These are phyloP conservation scores for Hemichromis elongatus DNA, from an alignment of 2,113 vertebrate genomes.

Conservation along the genomic window DNA sequence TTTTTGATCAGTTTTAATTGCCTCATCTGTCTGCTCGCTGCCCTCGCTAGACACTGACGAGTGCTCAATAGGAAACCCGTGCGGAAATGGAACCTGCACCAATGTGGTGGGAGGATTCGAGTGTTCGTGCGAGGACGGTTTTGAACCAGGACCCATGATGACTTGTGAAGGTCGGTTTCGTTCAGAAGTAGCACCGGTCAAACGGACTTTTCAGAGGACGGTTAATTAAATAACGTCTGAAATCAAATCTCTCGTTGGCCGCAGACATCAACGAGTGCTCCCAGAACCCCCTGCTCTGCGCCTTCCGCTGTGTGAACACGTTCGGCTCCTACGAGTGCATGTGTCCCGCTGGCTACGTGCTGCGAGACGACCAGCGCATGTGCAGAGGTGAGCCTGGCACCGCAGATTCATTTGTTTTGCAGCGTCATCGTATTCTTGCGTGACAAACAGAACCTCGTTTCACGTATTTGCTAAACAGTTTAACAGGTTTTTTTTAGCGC, in stretches of 20 bases:
- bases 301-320: slow-evolving; percentile 93
- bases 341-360: slow-evolving; percentile 86
- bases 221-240: neutral
- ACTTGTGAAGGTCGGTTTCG: slow-evolving; percentile 85
- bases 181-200: neutral
- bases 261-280: slow-evolving; percentile 90
- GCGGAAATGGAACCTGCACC: slow-evolving; percentile 90
- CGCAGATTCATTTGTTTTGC: neutral
- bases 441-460: neutral
- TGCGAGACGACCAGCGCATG: slow-evolving; percentile 88
- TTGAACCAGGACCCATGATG: slow-evolving; percentile 91
- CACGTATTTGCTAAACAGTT: neutral
- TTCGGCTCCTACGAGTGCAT: slow-evolving; percentile 90
- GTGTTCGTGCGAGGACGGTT: slow-evolving; percentile 87
- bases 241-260: neutral
- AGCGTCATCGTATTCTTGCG: neutral
- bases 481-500: neutral
- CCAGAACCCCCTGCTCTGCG: slow-evolving; percentile 88
- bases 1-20: neutral
- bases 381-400: slow-evolving; percentile 81
- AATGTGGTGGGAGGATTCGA: slow-evolving; percentile 90
- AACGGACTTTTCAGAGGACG: neutral
- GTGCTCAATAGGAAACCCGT: slow-evolving; percentile 89
- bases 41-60: slow-evolving; percentile 82
- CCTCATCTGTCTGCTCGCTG: neutral